phyloP scores from a whole-genome alignment of 2,113 vertebrate species.

The Oostethus manadensis region DNA sequence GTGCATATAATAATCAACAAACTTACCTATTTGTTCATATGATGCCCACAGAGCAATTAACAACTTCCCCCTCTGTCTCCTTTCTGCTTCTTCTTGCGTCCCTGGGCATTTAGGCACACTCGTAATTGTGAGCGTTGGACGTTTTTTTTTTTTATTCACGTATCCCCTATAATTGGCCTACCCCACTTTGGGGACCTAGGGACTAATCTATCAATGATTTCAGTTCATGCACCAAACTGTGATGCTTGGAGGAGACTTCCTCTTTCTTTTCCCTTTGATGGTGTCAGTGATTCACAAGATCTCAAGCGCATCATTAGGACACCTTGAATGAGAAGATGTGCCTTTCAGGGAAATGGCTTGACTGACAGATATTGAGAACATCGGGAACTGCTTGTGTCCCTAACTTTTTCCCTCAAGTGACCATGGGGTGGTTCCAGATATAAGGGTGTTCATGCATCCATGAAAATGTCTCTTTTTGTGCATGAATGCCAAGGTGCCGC shows the following conservation, averaged over 20 bases:
- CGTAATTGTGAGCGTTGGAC: too few species aligned
- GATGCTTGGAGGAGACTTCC: constrained; percentile 9
- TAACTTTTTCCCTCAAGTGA: constrained; percentile 30
- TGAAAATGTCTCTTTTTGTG: constrained; percentile 30
- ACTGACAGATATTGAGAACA: constrained; percentile 67
- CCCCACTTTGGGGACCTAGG: too few species aligned
- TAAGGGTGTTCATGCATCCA: constrained; percentile 31
- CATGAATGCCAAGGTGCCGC: constrained; percentile 46
- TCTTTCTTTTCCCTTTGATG: constrained; percentile 27
- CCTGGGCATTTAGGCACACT: too few species aligned
- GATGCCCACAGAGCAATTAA: too few species aligned
- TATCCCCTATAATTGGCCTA: too few species aligned
- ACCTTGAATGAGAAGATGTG: constrained; percentile 52
- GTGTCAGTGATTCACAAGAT: constrained; percentile 40
- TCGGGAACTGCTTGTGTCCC: constrained; percentile 39
- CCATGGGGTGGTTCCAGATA: constrained; percentile 20
- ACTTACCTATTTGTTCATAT: too few species aligned
- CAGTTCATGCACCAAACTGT: not conserved
- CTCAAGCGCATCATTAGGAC: constrained; percentile 46
- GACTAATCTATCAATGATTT: too few species aligned
- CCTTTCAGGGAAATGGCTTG: constrained; percentile 38
- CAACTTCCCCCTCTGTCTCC: too few species aligned
- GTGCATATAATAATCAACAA: too few species aligned
- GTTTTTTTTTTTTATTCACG: too few species aligned
- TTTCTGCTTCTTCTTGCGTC: too few species aligned